These are phyloP conservation scores for Eremobia ochroleuca DNA, from an alignment of 2,888 invertebrate species.

Conservation along the genomic window DNA sequence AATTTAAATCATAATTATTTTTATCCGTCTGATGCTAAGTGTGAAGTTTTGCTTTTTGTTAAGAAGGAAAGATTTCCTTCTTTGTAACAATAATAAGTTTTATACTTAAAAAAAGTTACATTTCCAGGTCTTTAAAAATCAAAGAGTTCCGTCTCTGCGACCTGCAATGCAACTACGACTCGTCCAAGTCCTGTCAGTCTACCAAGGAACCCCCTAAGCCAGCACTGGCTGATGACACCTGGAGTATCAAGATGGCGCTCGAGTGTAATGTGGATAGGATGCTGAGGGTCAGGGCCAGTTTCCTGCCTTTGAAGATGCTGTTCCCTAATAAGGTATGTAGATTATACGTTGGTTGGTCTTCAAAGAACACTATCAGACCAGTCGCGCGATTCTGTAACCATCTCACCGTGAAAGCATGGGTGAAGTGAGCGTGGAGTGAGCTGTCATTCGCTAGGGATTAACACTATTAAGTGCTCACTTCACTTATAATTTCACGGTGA, in stretches of 20 bases:
- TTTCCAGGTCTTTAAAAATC: conserved; percentile 79
- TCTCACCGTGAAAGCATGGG: too few relatives aligned
- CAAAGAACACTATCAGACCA: too few relatives aligned
- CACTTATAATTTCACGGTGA: too few relatives aligned
- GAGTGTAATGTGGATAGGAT: conserved; percentile 83
- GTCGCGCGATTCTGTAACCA: too few relatives aligned
- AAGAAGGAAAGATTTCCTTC: too few relatives aligned
- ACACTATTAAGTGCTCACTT: too few relatives aligned
- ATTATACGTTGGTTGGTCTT: not conserved
- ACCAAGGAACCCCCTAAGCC: conserved; percentile 79
- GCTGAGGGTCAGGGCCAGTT: conserved; percentile 80
- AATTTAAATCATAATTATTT: too few relatives aligned
- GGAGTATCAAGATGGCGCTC: conserved; percentile 80
- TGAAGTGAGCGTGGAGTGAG: too few relatives aligned
- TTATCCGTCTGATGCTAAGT: too few relatives aligned
- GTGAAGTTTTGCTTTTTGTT: too few relatives aligned
- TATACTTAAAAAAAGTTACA: not conserved
- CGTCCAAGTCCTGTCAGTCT: conserved; percentile 75
- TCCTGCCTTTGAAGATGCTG: conserved; percentile 71
- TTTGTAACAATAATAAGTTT: not conserved
- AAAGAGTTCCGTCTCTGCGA: conserved; percentile 86
- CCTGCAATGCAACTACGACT: conserved; percentile 78
- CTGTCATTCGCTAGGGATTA: too few relatives aligned
- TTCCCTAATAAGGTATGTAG: conserved; percentile 57
- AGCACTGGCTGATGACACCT: conserved; percentile 71